Evolutionary conservation across 2,797 vertebrate species (phyloP).

Genomic region (Pteronotus mesoamericanus): DNA sequence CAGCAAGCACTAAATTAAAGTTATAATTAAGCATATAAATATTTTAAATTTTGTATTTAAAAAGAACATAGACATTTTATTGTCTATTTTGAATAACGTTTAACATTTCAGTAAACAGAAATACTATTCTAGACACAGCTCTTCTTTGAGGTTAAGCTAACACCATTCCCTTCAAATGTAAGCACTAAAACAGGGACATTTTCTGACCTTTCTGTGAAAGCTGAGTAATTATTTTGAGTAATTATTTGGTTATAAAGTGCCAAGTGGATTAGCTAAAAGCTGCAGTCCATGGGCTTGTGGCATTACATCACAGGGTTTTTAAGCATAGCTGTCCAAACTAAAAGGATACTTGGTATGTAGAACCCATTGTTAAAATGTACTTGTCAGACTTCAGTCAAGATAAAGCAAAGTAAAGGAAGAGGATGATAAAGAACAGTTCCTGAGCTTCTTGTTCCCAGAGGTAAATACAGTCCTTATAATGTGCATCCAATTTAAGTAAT

Average conservation of each 20-base stretch:
- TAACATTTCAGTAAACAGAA: slow-evolving; percentile 44
- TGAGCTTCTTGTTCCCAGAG: not conserved
- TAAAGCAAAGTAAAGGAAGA: not conserved
- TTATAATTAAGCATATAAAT: not conserved
- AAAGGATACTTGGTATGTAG: not conserved
- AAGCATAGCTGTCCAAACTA: not conserved
- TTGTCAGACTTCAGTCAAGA: not conserved
- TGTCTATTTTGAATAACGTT: slow-evolving; percentile 11
- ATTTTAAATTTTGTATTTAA: slow-evolving; percentile 30
- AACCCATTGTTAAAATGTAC: not conserved
- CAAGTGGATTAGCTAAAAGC: slow-evolving; percentile 26
- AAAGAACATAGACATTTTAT: slow-evolving; percentile 6
- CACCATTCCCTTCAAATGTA: not conserved
- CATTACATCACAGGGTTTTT: not conserved
- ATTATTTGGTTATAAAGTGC: not conserved
- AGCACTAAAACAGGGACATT: not conserved
- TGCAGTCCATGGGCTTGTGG: not conserved
- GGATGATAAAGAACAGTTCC: not conserved
- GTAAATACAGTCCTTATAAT: not conserved
- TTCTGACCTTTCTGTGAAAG: slow-evolving; percentile 7
- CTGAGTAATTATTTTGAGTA: slow-evolving; percentile 1
- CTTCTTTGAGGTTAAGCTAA: not conserved
- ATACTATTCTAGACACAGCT: not conserved
- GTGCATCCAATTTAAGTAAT: not conserved
- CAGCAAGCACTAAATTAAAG: not conserved